Conservation (phyloP, 2,113 vertebrate genomes). For the Cygnus atratus region DNA sequence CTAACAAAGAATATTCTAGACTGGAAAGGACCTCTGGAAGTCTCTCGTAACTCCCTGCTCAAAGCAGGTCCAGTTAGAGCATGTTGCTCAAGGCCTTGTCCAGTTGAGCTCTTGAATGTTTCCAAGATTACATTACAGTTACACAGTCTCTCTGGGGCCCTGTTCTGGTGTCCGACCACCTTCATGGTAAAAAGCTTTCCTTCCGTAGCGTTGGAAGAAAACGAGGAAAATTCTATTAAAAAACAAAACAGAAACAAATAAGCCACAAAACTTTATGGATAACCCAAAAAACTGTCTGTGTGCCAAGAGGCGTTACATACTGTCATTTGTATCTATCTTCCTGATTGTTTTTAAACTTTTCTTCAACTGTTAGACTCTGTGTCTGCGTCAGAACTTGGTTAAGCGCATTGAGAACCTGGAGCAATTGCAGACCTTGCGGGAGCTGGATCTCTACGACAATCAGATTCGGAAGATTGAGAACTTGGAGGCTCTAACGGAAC, state of each 20-base stretch:
- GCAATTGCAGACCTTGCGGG: slow-evolving; percentile 82
- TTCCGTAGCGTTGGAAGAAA: neutral
- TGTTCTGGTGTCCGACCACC: neutral
- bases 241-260: neutral
- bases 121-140: neutral
- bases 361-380: slow-evolving; percentile 83
- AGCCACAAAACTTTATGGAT: neutral
- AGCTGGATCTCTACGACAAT: slow-evolving; percentile 98
- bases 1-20: accelerated
- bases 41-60: neutral
- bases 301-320: neutral
- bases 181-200: neutral
- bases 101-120: neutral
- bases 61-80: neutral
- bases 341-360: neutral
- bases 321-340: neutral
- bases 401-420: slow-evolving; percentile 95
- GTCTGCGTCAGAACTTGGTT: slow-evolving; percentile 95
- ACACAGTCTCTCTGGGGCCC: neutral
- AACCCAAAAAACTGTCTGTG: neutral
- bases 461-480: slow-evolving; percentile 95
- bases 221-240: neutral
- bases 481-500: slow-evolving; percentile 84
- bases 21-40: neutral
- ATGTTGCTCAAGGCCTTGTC: neutral